Base-by-base conservation (phyloP, 2,113 vertebrate genomes). In the Hippocampus zosterae region DNA sequence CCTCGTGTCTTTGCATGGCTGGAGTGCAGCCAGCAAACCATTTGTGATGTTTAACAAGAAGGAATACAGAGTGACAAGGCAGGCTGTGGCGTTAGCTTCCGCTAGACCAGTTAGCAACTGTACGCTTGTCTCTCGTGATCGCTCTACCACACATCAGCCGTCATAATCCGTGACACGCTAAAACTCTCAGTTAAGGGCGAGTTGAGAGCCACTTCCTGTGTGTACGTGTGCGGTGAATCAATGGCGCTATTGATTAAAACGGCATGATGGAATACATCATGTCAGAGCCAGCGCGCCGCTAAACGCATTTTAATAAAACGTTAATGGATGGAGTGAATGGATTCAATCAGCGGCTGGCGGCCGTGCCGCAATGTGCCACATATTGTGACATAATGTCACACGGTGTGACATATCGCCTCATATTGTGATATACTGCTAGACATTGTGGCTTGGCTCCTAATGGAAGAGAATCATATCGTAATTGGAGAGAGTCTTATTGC, bases 291-390 rank as follows among this genome's bases (percentile, higher is more conserved):
- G 57, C 33, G 15, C 57, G 25, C 57, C 27, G 57, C 57, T 60
- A 60, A 60, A 60, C 57, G 27, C 57, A 60, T 60, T 60, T 60
- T 60, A 60, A 60, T 60, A 60, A 60, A 60, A 60, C 27, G 27
- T 59, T 33, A 59, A 59, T 59, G 57, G 57, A 59, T 29, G 25
- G 56, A 57, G n/a, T 27, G 56, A 27, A 59, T 60, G 57, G 27
- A 60, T 60, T 60, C 57, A 60, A 60, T 60, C 57, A 33, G 57
- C 25, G 57, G 16, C 57, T 9, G 57, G 57, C 57, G 16, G 57
- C 57, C 16, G 16, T 18, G 57, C 15, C 5, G 33, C 57, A 60
- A 60, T 18, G 13, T 27, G 13, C 56, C 57, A 59, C 57, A 8
- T 60, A 19, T 5, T 29, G 15, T 60, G 57, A 60, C 27, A 60